A percentile compares a stretch with the other conserved stretches of the same genome.
phyloP scores from a whole-genome alignment of 2,113 vertebrate species.

The Melanostigma gelatinosum region DNA sequence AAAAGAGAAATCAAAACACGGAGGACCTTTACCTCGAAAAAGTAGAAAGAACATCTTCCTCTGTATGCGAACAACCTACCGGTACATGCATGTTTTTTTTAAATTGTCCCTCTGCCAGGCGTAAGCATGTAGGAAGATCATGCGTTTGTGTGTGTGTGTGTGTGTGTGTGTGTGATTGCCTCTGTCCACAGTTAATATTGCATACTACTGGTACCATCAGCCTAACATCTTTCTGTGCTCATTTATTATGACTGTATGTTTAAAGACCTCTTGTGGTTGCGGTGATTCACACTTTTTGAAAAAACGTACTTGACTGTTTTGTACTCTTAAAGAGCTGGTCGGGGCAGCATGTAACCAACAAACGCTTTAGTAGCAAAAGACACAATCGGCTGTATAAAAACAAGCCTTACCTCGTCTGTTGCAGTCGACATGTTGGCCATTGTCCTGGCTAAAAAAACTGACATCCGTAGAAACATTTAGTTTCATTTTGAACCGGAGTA shows the following conservation, averaged over 20 bases:
- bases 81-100: background rate
- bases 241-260: background rate
- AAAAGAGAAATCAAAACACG: conserved; percentile 46
- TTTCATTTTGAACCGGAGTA: too few relatives aligned
- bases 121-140: background rate
- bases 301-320: background rate
- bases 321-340: too few relatives aligned
- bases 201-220: background rate
- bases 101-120: background rate
- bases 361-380: too few relatives aligned
- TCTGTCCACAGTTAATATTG: background rate
- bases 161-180: background rate
- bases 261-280: background rate
- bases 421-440: background rate
- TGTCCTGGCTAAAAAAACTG: background rate
- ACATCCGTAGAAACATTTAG: background rate
- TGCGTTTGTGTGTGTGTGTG: background rate
- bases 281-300: background rate
- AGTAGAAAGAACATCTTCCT: background rate
- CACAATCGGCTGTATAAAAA: background rate
- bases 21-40: background rate
- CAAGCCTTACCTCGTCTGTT: background rate
- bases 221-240: background rate
- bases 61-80: background rate
- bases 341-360: too few relatives aligned